Evolutionary conservation across 2,797 vertebrate species (phyloP).

Genomic region (Alosa sapidissima): DNA sequence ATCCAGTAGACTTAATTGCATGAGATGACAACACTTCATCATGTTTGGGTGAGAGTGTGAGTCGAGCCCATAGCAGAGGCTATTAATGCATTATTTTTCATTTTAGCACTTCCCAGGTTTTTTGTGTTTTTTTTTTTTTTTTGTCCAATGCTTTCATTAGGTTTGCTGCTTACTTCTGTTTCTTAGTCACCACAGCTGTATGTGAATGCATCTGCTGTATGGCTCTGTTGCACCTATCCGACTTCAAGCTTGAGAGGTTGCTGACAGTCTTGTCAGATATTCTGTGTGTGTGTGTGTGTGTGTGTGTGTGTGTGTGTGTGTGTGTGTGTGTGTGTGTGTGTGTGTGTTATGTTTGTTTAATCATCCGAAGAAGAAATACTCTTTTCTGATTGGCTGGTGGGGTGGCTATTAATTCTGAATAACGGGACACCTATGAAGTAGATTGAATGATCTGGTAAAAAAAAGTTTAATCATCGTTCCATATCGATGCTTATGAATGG

Average conservation of each 20-base stretch:
- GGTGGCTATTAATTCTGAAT: too few species aligned
- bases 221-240: not conserved
- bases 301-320: not conserved
- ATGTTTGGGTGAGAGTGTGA: not conserved
- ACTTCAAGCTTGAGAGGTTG: not conserved
- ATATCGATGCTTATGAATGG: too few species aligned
- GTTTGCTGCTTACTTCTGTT: not conserved
- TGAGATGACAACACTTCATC: not conserved
- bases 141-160: not conserved
- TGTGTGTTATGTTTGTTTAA: too few species aligned
- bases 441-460: too few species aligned
- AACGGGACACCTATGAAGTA: too few species aligned
- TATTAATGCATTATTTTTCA: not conserved
- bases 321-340: conserved; percentile 10
- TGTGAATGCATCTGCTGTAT: not conserved
- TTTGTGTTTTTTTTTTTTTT: not conserved
- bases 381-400: too few species aligned
- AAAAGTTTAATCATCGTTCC: too few species aligned
- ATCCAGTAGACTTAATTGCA: not conserved
- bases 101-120: not conserved
- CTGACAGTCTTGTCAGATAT: not conserved
- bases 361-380: too few species aligned
- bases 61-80: not conserved
- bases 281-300: not conserved
- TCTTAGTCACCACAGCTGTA: not conserved